phyloP scores from a whole-genome alignment of 1,140 invertebrate genomes.

The Oedothorax gibbosus region DNA sequence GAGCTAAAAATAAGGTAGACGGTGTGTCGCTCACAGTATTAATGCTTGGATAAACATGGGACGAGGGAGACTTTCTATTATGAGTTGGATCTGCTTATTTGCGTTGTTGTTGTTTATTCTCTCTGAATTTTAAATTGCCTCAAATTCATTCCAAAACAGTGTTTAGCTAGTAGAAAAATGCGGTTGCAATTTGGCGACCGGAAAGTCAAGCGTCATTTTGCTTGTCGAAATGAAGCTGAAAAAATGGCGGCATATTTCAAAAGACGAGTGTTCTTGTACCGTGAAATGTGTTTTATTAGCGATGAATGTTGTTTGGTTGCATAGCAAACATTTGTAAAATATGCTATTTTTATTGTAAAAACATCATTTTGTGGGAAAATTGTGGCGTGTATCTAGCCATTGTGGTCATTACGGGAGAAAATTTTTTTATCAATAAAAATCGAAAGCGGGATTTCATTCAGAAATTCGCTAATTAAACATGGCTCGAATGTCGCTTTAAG shows the following conservation, averaged over 20 bases:
- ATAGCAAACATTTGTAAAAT: conserved; percentile 43
- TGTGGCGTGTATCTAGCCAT: no score
- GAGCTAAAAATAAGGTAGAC: conserved; percentile 25
- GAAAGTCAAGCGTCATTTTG: conserved; percentile 52
- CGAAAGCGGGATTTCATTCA: no score
- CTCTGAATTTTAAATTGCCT: neutral
- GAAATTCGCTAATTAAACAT: no score
- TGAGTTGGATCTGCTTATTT: neutral
- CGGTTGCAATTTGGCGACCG: conserved; percentile 25
- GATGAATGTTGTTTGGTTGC: conserved; percentile 48
- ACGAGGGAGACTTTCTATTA: conserved; percentile 27
- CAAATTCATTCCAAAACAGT: conserved; percentile 33
- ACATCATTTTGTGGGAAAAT: no score
- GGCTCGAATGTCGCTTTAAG: no score
- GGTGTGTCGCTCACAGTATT: conserved; percentile 19
- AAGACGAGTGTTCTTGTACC: conserved; percentile 25
- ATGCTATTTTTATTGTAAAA: neutral
- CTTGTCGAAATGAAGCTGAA: neutral
- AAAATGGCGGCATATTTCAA: conserved; percentile 44
- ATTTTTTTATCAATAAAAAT: no score
- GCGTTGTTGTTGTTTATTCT: no score
- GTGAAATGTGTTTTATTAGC: conserved; percentile 57
- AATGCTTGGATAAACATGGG: conserved; percentile 48
- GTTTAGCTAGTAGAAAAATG: conserved; percentile 24
- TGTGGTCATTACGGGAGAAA: no score